Conservation (phyloP, 1,140 invertebrate genomes). For the Lucilia sericata region DNA sequence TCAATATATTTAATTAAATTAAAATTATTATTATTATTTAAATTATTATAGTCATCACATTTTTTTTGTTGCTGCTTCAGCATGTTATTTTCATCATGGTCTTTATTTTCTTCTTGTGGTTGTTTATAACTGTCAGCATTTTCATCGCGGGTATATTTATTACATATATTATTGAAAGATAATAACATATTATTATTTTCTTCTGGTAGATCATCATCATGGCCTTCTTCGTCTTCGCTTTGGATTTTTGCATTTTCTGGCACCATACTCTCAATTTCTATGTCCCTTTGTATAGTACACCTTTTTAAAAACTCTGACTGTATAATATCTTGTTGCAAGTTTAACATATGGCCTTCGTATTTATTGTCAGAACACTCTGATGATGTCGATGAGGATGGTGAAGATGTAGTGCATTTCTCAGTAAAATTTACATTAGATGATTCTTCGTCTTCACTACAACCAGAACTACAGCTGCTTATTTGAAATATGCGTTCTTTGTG, state of each 20-base stretch:
- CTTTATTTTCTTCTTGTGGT: background rate
- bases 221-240: background rate
- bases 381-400: background rate
- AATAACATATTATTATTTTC: constrained; percentile 57
- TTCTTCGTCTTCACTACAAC: constrained; percentile 53
- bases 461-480: constrained; percentile 61
- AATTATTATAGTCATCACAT: constrained; percentile 54
- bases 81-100: background rate
- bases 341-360: background rate
- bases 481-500: constrained; percentile 51
- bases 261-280: too few relatives aligned
- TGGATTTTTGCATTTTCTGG: background rate
- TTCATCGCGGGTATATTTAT: background rate
- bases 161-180: constrained; percentile 59
- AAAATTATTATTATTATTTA: constrained; percentile 57
- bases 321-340: background rate
- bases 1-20: constrained; percentile 52
- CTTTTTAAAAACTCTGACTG: too few relatives aligned
- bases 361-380: background rate
- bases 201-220: constrained; percentile 47
- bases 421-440: background rate
- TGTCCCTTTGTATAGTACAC: background rate
- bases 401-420: too few relatives aligned
- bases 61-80: constrained; percentile 49
- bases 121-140: background rate